phyloP scores from a whole-genome alignment of 2,888 invertebrate species.

The Eilema caniola region DNA sequence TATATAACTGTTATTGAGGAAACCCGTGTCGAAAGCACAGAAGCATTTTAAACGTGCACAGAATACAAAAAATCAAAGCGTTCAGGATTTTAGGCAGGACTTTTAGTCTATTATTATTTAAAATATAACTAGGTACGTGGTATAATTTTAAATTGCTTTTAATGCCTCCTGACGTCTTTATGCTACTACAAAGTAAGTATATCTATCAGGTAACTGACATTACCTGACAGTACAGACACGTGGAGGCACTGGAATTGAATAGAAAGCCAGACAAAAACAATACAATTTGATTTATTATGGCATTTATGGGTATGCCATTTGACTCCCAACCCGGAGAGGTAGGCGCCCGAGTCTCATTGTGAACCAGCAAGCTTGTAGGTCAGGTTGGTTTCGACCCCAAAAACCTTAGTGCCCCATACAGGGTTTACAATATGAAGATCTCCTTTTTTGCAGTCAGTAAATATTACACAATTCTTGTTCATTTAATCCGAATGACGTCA shows the following conservation, averaged over 20 bases:
- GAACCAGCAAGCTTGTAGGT: too few relatives aligned
- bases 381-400: too few relatives aligned
- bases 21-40: conserved; percentile 16
- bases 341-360: too few relatives aligned
- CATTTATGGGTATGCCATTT: too few relatives aligned
- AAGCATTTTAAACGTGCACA: background rate
- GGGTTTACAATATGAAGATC: background rate
- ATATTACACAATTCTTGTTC: background rate
- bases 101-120: background rate
- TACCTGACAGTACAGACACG: background rate
- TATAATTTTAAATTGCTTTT: background rate
- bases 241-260: background rate
- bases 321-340: too few relatives aligned
- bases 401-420: too few relatives aligned
- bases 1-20: conserved; percentile 32
- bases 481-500: background rate
- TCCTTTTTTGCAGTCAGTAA: background rate
- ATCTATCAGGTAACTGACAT: background rate
- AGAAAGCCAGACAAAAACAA: background rate
- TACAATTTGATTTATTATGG: background rate
- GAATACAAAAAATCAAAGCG: background rate
- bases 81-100: background rate
- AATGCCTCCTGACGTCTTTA: background rate
- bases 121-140: background rate
- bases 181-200: background rate